These are phyloP conservation scores for Drosophila mimetica DNA, from an alignment of 2,888 invertebrate genomes.

Conservation along the genomic window DNA sequence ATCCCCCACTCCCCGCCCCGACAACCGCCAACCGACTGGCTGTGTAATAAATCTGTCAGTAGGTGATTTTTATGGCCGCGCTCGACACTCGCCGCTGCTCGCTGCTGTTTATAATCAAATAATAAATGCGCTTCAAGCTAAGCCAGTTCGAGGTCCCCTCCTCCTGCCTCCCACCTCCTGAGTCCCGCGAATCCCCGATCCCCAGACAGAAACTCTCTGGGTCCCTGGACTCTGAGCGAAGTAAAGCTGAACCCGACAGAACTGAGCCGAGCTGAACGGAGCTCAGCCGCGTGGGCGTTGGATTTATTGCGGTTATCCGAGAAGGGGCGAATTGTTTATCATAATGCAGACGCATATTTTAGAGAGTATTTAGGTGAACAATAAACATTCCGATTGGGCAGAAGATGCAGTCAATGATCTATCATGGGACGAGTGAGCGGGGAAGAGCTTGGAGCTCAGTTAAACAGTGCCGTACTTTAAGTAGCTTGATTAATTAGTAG, in stretches of 20 bases:
- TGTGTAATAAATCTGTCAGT: conserved; percentile 83
- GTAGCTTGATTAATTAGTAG: too few species aligned
- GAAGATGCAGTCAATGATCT: background rate
- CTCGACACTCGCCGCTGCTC: conserved; percentile 67
- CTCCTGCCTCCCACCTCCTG: too few species aligned
- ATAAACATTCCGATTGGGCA: conserved; percentile 52
- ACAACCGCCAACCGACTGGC: conserved; percentile 39
- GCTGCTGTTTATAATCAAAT: conserved; percentile 78
- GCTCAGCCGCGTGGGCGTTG: conserved; percentile 65
- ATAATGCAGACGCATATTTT: conserved; percentile 73
- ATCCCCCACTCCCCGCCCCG: background rate
- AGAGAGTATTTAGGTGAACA: conserved; percentile 71
- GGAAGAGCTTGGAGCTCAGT: too few species aligned
- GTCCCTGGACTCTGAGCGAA: conserved; percentile 14
- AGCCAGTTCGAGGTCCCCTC: conserved; percentile 26
- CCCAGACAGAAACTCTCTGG: conserved; percentile 28
- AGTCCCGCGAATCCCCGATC: conserved; percentile 14
- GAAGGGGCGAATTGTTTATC: conserved; percentile 69
- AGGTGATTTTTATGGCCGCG: conserved; percentile 79
- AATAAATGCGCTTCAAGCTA: conserved; percentile 74
- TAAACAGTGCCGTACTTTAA: too few species aligned
- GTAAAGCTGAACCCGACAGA: conserved; percentile 16
- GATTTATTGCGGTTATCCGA: conserved; percentile 73
- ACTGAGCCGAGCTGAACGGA: conserved; percentile 15
- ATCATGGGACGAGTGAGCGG: background rate